A percentile compares a stretch with the other conserved stretches of the same genome.
Conservation (phyloP, 2,888 invertebrate species). For the Rhodophaea formosa region DNA sequence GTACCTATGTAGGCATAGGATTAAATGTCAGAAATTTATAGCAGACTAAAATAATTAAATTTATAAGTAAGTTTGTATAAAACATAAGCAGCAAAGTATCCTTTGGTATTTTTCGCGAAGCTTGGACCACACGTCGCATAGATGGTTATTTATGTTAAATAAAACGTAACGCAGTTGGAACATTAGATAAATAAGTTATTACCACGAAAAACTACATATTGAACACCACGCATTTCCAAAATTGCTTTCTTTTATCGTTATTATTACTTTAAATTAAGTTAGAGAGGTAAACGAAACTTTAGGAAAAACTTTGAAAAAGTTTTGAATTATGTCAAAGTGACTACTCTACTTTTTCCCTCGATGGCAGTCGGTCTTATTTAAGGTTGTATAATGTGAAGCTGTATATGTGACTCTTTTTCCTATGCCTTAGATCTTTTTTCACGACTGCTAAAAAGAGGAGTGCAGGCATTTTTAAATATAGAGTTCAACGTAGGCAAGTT, state of each 20-base stretch:
- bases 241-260: slow-evolving; percentile 28
- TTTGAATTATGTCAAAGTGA: slow-evolving; percentile 47
- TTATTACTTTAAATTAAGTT: slow-evolving; percentile 12
- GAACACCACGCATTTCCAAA: slow-evolving; percentile 43
- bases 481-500: background rate
- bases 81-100: background rate
- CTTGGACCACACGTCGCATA: background rate
- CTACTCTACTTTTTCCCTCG: slow-evolving; percentile 30
- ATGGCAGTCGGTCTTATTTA: slow-evolving; percentile 29
- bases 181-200: slow-evolving; percentile 17
- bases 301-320: slow-evolving; percentile 36
- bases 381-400: slow-evolving; percentile 18
- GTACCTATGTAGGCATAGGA: slow-evolving; percentile 31
- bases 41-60: slow-evolving; percentile 25
- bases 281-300: background rate
- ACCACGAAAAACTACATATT: slow-evolving; percentile 27
- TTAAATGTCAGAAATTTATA: slow-evolving; percentile 33
- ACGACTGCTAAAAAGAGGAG: too few species aligned
- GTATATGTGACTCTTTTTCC: too few species aligned
- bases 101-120: slow-evolving; percentile 5
- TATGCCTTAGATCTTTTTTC: too few species aligned
- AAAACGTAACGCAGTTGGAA: background rate
- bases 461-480: background rate
- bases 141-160: background rate
- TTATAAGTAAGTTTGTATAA: slow-evolving; percentile 9